A percentile compares a stretch with the other conserved stretches of the same genome.
Evolutionary conservation across 1,140 invertebrate species (phyloP).

Genomic region (Latrodectus geometricus): DNA sequence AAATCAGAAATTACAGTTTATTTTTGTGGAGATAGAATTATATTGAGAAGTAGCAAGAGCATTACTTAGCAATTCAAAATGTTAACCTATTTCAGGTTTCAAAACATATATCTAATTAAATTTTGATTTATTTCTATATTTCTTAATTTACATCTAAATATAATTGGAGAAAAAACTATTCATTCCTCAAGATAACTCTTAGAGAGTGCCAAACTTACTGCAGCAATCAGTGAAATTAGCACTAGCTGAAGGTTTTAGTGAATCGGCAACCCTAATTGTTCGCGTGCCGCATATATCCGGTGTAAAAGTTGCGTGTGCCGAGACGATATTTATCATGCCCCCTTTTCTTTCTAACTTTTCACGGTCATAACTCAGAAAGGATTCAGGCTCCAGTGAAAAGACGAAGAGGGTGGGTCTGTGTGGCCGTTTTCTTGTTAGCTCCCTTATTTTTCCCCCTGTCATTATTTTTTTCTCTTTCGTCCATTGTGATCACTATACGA

Average conservation of each 20-base stretch:
- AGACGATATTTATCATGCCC: slow-evolving; percentile 35
- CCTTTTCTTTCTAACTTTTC: slow-evolving; percentile 31
- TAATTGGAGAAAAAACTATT: no score
- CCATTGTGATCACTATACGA: not conserved
- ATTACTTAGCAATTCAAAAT: no score
- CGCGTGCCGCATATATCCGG: slow-evolving; percentile 44
- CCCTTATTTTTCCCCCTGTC: not conserved
- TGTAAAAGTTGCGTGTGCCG: slow-evolving; percentile 39
- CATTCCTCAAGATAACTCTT: not conserved
- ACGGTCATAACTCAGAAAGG: slow-evolving; percentile 38
- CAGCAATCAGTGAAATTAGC: not conserved
- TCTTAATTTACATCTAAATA: no score
- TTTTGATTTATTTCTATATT: no score
- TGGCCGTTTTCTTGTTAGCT: slow-evolving; percentile 18
- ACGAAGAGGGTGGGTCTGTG: slow-evolving; percentile 25
- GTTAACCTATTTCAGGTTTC: no score
- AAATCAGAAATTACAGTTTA: not conserved
- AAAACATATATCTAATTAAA: no score
- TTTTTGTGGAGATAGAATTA: no score
- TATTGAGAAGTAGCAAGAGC: no score
- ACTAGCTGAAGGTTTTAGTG: not conserved
- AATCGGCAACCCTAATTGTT: slow-evolving; percentile 43
- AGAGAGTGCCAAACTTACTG: not conserved
- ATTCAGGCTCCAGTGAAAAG: slow-evolving; percentile 52
- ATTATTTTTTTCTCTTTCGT: not conserved